These are phyloP conservation scores for Tauraco erythrolophus DNA, from an alignment of 2,113 vertebrate species.

Conservation along the genomic window DNA sequence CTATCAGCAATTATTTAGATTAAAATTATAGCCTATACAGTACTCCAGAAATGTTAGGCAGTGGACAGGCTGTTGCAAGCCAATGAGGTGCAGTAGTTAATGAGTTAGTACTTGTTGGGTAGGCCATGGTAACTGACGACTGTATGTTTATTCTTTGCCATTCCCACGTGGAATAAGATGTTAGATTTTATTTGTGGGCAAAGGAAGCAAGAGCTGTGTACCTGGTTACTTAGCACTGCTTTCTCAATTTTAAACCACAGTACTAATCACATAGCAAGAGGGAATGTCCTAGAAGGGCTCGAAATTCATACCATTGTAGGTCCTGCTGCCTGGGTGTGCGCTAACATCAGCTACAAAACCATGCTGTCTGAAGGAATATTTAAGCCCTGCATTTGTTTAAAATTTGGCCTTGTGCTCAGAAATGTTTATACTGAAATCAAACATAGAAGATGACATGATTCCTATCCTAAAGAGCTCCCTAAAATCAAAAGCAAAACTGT, in stretches of 20 bases:
- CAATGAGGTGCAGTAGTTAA: not conserved
- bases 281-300: not conserved
- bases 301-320: fast-evolving
- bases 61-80: not conserved
- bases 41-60: not conserved
- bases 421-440: constrained; percentile 23
- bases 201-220: not conserved
- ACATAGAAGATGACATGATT: constrained; percentile 8
- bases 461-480: not conserved
- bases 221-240: not conserved
- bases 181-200: not conserved
- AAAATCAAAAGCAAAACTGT: constrained; percentile 25
- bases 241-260: not conserved
- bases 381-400: constrained; percentile 27
- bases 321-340: not conserved
- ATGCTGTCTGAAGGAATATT: not conserved
- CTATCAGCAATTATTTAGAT: not conserved
- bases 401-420: constrained; percentile 2
- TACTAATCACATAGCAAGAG: not conserved
- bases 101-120: not conserved
- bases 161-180: not conserved
- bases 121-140: fast-evolving
- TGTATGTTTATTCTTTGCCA: not conserved
- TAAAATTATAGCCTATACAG: not conserved
- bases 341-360: not conserved